Percentiles rank a stretch among this genome's conserved stretches.
These are phyloP conservation scores for Cephus sareptanus DNA, from an alignment of 2,888 invertebrate species.

Conservation along the genomic window DNA sequence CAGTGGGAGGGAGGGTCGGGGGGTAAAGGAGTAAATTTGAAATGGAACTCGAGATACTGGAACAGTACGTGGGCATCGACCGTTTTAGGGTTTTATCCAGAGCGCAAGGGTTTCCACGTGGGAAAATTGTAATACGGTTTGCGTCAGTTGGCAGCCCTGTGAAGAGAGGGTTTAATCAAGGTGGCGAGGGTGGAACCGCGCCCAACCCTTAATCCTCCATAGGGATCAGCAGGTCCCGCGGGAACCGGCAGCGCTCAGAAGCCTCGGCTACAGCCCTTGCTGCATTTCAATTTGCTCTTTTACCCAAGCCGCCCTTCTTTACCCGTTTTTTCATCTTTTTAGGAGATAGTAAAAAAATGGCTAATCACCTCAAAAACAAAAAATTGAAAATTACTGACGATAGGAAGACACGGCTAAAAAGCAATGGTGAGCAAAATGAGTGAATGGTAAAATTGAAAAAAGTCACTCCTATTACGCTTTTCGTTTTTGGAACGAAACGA, in stretches of 20 bases:
- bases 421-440: not conserved
- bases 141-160: not conserved
- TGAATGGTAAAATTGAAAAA: not conserved
- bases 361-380: not conserved
- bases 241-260: not conserved
- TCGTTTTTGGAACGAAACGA: not conserved
- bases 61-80: not conserved
- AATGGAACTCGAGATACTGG: too few species aligned
- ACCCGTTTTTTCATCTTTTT: not conserved
- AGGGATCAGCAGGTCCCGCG: not conserved
- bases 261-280: not conserved
- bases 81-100: not conserved
- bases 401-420: not conserved
- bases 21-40: too few species aligned
- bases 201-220: not conserved
- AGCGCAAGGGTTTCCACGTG: not conserved
- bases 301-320: not conserved
- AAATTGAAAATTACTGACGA: not conserved
- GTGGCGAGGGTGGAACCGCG: not conserved
- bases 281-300: not conserved
- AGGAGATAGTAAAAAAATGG: not conserved
- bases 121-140: not conserved
- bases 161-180: constrained; percentile 7
- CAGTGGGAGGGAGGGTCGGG: too few species aligned
- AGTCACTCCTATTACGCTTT: not conserved